These are phyloP conservation scores for Allygus modestus DNA, from an alignment of 2,888 invertebrate species.

Conservation along the genomic window DNA sequence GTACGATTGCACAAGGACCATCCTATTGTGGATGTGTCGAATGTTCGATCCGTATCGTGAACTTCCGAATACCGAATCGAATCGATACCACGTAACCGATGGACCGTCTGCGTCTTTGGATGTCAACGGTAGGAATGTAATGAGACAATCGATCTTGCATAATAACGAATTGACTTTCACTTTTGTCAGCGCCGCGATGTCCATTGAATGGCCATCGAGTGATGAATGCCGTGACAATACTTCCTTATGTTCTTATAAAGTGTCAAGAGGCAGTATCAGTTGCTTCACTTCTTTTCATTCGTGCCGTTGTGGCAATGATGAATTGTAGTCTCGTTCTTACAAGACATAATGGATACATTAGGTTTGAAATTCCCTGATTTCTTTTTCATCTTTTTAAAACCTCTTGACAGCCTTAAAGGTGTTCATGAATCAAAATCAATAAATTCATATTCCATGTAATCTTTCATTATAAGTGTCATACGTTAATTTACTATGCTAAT, in stretches of 20 bases:
- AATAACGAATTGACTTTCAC: constrained; percentile 23
- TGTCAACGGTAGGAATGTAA: constrained; percentile 19
- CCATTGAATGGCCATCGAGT: neutral
- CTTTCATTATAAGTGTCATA: too few relatives aligned
- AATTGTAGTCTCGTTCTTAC: too few relatives aligned
- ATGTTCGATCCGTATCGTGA: constrained; percentile 39
- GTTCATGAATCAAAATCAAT: too few relatives aligned
- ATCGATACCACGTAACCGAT: constrained; percentile 18
- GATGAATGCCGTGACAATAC: constrained; percentile 7
- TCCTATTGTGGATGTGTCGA: constrained; percentile 47
- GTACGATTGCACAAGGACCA: constrained; percentile 32
- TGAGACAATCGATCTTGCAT: constrained; percentile 54
- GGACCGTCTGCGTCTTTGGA: neutral
- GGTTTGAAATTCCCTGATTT: too few relatives aligned
- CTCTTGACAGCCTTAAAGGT: too few relatives aligned
- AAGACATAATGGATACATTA: too few relatives aligned
- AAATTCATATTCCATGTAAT: too few relatives aligned
- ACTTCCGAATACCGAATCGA: constrained; percentile 17
- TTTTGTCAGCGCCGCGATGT: neutral
- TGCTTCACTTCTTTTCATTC: neutral
- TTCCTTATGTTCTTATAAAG: constrained; percentile 14
- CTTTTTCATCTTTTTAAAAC: too few relatives aligned
- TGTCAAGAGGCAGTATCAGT: neutral
- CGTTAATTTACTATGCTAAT: too few relatives aligned
- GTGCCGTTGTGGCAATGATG: too few relatives aligned